Evolutionary conservation across 1,140 invertebrate genomes (phyloP), one percentile per base, ranked within the genome.

Genomic region (Trachymyrmex cornetzi): DNA sequence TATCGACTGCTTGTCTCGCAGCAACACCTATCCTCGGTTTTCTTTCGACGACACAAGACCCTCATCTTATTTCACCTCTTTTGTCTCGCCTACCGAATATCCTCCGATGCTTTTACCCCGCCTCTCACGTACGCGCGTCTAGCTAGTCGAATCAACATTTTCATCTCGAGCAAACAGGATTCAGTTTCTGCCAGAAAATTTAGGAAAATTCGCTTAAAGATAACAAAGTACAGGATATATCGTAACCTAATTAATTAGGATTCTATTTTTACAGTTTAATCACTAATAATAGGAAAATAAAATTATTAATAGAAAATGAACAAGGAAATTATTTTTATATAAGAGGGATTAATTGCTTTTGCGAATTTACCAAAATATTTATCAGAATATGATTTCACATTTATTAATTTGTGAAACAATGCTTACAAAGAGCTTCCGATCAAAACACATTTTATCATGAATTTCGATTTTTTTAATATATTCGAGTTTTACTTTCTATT

Each of bases 1-100:
- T 88, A 90, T 92, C 88, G 86, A 89, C 44, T 72, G 59, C 61
- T 53, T 79, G 30, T 61, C 44, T 79, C 69, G 71, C 27, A 38
- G 71, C 57, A 57, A 44, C 12, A 69, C 66, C 75, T 50, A 53
- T 77, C 34, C 22, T 66, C 63, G 55, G 34, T 64, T 80, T 75
- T 67, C 57, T 71, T 75, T 79, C 77, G 59, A 50, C 16, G n/a
- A 72, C 69, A 24, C 72, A 34, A 50, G 55, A 64, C 38, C 53
- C 48, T 69, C 50, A 55, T 85, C 67, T 80, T 81, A 75, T 89
- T 86, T 88, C 82, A 55, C 57, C 85, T 69, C 89, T 72, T 63
- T 81, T 48, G 64, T 71, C 74, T 89, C 89, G 72, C 67, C 63
- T 63, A 34, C 74, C 50, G 34, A 81, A 77, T 66, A 63, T 66